Evolutionary conservation across 2,113 vertebrate species (phyloP).

Genomic region (Caranx melampygus): DNA sequence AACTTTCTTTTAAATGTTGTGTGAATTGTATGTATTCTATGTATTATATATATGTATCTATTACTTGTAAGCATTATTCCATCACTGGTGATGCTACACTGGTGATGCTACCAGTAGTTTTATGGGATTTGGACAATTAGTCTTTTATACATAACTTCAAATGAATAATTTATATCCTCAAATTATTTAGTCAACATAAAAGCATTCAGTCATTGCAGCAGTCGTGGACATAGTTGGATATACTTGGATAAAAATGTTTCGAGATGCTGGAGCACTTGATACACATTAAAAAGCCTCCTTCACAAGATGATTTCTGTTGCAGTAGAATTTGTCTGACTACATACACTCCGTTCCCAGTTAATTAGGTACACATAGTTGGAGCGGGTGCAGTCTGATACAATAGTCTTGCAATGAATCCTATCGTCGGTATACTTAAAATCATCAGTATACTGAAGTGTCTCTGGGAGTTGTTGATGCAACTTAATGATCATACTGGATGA

Average conservation of each 20-base stretch:
- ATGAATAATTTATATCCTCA: neutral
- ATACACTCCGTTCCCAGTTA: neutral
- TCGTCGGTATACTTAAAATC: neutral
- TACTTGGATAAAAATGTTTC: neutral
- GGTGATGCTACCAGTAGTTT: neutral
- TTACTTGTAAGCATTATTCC: neutral
- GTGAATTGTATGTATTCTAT: too few species aligned
- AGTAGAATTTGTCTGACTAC: neutral
- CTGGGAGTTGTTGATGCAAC: neutral
- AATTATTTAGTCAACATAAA: neutral
- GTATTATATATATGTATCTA: too few species aligned
- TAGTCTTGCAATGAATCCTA: neutral
- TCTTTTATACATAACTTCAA: neutral
- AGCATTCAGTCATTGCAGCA: neutral
- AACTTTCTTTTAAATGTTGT: too few species aligned
- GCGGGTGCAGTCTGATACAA: neutral
- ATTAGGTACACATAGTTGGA: neutral
- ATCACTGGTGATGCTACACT: constrained; percentile 3
- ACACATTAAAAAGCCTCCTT: too few species aligned
- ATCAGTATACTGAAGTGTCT: neutral
- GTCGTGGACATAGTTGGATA: neutral
- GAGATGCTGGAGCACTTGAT: neutral
- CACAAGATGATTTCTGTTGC: too few species aligned
- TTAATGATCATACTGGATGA: neutral
- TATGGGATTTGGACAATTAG: neutral